phyloP scores from a whole-genome alignment of 2,888 invertebrate species.

The Strigamia maritima region DNA sequence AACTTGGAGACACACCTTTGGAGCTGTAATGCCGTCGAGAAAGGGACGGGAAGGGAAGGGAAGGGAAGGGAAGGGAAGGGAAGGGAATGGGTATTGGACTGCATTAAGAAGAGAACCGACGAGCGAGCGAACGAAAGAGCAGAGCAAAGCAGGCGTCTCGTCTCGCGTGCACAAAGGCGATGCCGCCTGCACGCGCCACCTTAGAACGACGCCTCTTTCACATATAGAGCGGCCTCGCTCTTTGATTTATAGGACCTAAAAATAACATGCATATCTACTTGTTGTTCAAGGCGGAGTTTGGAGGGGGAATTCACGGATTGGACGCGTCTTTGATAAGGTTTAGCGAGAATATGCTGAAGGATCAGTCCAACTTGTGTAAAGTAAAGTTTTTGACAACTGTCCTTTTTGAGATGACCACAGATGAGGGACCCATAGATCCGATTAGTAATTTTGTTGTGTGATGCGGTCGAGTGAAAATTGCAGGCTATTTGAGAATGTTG shows the following conservation, averaged over 20 bases:
- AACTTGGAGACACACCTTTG: slow-evolving; percentile 16
- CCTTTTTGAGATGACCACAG: slow-evolving; percentile 9
- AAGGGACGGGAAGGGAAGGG: neutral
- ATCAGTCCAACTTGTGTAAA: neutral
- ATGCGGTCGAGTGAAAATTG: slow-evolving; percentile 10
- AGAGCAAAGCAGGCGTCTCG: neutral
- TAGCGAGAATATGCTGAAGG: neutral
- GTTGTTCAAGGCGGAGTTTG: neutral
- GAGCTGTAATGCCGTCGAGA: neutral
- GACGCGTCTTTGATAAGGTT: neutral
- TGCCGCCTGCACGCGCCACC: slow-evolving; percentile 23
- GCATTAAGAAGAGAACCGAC: neutral
- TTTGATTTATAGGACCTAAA: neutral
- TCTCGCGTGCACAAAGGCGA: neutral
- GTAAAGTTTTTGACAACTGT: slow-evolving; percentile 16
- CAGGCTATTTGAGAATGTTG: slow-evolving; percentile 12
- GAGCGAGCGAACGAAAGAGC: slow-evolving; percentile 4
- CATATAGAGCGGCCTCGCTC: neutral
- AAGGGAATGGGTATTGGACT: slow-evolving; percentile 9
- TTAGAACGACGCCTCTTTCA: slow-evolving; percentile 2
- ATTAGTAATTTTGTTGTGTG: slow-evolving; percentile 2
- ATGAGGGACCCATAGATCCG: slow-evolving; percentile 3
- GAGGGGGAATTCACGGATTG: neutral
- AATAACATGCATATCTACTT: neutral
- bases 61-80: neutral